Percentiles rank a stretch among this genome's conserved stretches.
phyloP scores from a whole-genome alignment of 1,140 invertebrate species.

The Drosophila gunungcola region DNA sequence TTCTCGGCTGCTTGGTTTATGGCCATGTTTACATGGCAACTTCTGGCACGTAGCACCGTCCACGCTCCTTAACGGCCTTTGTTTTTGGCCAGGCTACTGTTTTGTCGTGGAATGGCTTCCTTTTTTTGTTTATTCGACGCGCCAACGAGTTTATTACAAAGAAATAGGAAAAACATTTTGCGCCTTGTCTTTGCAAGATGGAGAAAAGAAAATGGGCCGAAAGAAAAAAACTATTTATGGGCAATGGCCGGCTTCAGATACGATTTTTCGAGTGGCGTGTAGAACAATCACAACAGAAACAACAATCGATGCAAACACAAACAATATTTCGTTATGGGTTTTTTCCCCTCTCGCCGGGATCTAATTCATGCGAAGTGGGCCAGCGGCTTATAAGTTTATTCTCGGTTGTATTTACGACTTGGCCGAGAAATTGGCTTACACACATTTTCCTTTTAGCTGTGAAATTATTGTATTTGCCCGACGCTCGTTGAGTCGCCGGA shows the following conservation, averaged over 20 bases:
- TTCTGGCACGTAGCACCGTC: conserved; percentile 64
- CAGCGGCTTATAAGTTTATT: conserved; percentile 78
- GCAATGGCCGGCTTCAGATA: conserved; percentile 65
- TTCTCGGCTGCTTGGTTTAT: conserved; percentile 55
- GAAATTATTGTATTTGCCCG: conserved; percentile 74
- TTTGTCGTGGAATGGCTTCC: conserved; percentile 57
- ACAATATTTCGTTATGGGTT: conserved; percentile 59
- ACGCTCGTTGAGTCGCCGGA: conserved; percentile 28
- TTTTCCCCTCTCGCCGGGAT: conserved; percentile 7
- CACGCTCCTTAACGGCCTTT: conserved; percentile 68
- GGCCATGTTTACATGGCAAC: conserved; percentile 72
- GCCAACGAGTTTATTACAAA: conserved; percentile 78
- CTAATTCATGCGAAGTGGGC: conserved; percentile 67
- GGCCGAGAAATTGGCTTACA: conserved; percentile 76
- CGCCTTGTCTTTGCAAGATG: conserved; percentile 14
- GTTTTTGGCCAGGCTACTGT: conserved; percentile 68
- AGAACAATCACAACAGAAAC: conserved; percentile 61
- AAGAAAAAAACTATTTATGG: conserved; percentile 71
- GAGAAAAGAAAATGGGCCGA: background rate
- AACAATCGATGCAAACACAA: conserved; percentile 52
- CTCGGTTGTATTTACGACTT: conserved; percentile 75
- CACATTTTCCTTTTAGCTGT: conserved; percentile 76
- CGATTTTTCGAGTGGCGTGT: conserved; percentile 58
- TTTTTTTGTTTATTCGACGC: conserved; percentile 70
- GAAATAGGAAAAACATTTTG: conserved; percentile 71